Percentiles rank a stretch among this genome's conserved stretches.
Evolutionary conservation across 2,797 vertebrate species (phyloP).

Genomic region (Paedocypris micromegethes): DNA sequence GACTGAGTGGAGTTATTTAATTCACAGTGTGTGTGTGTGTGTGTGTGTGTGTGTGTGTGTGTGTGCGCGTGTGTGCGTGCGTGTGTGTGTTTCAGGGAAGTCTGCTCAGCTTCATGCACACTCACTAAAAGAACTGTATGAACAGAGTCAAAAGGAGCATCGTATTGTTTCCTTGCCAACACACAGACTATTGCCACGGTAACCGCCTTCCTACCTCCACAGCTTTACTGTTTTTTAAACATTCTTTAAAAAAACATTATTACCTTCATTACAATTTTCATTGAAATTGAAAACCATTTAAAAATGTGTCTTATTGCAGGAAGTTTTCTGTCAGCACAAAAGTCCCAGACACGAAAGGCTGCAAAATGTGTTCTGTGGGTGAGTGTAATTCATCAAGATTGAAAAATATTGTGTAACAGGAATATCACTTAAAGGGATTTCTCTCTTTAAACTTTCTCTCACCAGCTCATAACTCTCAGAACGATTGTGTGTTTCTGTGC

Average conservation of each 20-base stretch:
- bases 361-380: conserved; percentile 82
- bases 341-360: conserved; percentile 89
- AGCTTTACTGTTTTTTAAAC: too few relatives aligned
- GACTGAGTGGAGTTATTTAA: neutral
- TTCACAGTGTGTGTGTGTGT: too few relatives aligned
- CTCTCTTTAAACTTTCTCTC: neutral
- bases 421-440: neutral
- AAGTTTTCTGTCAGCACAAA: conserved; percentile 77
- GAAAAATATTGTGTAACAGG: neutral
- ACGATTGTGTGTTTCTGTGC: conserved; percentile 76
- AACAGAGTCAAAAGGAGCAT: conserved; percentile 76
- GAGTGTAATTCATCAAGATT: conserved; percentile 49
- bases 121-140: conserved; percentile 77
- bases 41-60: neutral
- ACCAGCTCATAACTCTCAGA: conserved; percentile 62
- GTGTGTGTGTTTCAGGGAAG: conserved; percentile 69
- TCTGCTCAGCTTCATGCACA: conserved; percentile 83
- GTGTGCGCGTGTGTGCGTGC: conserved; percentile 9
- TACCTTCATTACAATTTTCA: too few relatives aligned
- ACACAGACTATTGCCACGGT: conserved; percentile 82
- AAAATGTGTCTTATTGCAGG: conserved; percentile 55
- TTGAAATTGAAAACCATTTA: too few relatives aligned
- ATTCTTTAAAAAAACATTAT: too few relatives aligned
- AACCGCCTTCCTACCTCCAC: conserved; percentile 8
- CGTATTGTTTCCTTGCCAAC: conserved; percentile 75